phyloP scores from a whole-genome alignment of 2,113 vertebrate species.

The Notothenia rossii region DNA sequence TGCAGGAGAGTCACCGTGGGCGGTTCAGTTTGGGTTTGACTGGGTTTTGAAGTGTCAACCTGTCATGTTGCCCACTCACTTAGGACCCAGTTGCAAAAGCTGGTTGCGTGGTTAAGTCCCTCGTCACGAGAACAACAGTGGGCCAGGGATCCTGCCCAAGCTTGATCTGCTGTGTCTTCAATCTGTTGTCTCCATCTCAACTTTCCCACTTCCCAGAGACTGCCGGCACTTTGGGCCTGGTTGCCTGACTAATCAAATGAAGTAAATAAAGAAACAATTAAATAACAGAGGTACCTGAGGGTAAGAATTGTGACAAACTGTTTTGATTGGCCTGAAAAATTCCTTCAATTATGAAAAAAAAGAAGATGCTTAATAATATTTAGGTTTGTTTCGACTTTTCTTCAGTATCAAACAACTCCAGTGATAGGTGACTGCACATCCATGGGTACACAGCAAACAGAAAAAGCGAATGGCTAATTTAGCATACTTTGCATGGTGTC shows the following conservation, averaged over 20 bases:
- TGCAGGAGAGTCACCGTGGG: slow-evolving; percentile 49
- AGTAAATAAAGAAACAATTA: slow-evolving; percentile 1
- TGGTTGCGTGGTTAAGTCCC: slow-evolving; percentile 35
- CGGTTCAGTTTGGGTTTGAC: slow-evolving; percentile 43
- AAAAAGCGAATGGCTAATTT: background rate
- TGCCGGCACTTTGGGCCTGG: background rate
- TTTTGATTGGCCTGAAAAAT: background rate
- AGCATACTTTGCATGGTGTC: background rate
- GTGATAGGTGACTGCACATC: background rate
- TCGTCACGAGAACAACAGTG: slow-evolving; percentile 28
- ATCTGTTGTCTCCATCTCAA: slow-evolving; percentile 15
- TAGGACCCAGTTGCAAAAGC: slow-evolving; percentile 45
- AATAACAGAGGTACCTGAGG: background rate
- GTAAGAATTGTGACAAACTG: too few relatives aligned
- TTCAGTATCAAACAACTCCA: background rate
- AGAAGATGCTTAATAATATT: background rate
- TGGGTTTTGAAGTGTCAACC: slow-evolving; percentile 51
- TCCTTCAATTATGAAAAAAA: background rate
- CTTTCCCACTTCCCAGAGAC: background rate
- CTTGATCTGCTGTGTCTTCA: slow-evolving; percentile 53
- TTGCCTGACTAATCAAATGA: background rate
- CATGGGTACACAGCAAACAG: too few relatives aligned
- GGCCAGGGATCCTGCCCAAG: slow-evolving; percentile 45
- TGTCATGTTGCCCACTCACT: slow-evolving; percentile 48
- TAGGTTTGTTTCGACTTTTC: background rate